phyloP scores from a whole-genome alignment of 2,113 vertebrate genomes.

The Brachyistius frenatus region DNA sequence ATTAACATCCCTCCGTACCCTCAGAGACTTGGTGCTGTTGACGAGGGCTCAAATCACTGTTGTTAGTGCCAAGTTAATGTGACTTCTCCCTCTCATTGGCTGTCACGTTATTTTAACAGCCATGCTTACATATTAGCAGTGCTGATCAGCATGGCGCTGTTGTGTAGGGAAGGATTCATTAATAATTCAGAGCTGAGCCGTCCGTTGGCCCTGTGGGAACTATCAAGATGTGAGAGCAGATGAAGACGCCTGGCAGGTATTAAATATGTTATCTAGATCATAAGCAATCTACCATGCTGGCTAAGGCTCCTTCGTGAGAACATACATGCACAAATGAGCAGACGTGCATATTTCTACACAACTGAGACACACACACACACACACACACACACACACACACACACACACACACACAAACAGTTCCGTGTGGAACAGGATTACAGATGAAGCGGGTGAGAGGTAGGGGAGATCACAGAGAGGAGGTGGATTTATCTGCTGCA shows the following conservation, averaged over 20 bases:
- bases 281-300: conserved; percentile 11
- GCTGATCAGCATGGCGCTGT: conserved; percentile 37
- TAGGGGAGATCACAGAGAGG: conserved; percentile 50
- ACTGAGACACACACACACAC: background rate
- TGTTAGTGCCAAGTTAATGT: conserved; percentile 61
- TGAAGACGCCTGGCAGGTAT: conserved; percentile 65
- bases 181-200: conserved; percentile 67
- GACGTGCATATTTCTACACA: background rate
- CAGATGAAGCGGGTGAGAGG: conserved; percentile 27
- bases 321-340: background rate
- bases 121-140: conserved; percentile 61
- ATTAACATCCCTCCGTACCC: background rate
- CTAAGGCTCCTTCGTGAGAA: background rate
- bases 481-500: conserved; percentile 53
- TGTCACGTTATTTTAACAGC: conserved; percentile 74
- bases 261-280: conserved; percentile 72
- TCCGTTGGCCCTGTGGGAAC: conserved; percentile 59
- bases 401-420: conserved; percentile 7
- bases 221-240: conserved; percentile 66
- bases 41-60: conserved; percentile 18
- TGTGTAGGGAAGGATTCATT: conserved; percentile 51
- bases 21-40: conserved; percentile 9
- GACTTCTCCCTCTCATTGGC: conserved; percentile 58
- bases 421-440: conserved; percentile 41
- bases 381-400: conserved; percentile 11